These are phyloP conservation scores for Zoanthus sociatus DNA, from an alignment of 92 coral and sea anemone genomes.

Conservation along the genomic window DNA sequence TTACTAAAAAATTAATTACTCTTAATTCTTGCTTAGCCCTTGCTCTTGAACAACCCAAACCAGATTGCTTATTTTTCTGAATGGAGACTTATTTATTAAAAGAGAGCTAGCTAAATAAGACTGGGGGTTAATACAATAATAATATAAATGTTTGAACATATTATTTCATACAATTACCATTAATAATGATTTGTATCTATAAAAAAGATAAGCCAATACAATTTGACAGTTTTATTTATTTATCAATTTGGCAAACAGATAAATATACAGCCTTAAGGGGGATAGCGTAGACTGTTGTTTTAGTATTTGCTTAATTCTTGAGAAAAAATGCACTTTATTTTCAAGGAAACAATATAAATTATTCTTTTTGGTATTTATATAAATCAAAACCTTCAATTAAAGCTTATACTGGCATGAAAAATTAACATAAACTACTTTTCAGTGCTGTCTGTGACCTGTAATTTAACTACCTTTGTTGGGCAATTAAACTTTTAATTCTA, in stretches of 20 bases:
- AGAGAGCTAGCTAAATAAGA: background rate
- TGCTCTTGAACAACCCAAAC: no score
- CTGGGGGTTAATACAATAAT: background rate
- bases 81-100: background rate
- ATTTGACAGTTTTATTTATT: background rate
- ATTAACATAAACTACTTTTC: slow-evolving; percentile 2
- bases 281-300: background rate
- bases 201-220: background rate
- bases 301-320: background rate
- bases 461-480: background rate
- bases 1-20: no score
- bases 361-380: background rate
- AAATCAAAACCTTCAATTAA: background rate
- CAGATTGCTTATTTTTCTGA: no score
- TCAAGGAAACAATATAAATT: background rate
- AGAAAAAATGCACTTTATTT: background rate
- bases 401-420: background rate
- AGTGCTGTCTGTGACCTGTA: background rate
- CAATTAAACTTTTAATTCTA: slow-evolving; percentile 7
- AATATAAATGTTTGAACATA: no score
- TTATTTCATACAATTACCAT: no score
- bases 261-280: background rate
- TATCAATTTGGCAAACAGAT: background rate
- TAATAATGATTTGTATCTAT: no score
- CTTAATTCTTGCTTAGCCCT: no score